Percentiles rank a stretch among this genome's conserved stretches.
These are phyloP conservation scores for Stomorhina lunata DNA, from an alignment of 2,888 invertebrate species.

Conservation along the genomic window DNA sequence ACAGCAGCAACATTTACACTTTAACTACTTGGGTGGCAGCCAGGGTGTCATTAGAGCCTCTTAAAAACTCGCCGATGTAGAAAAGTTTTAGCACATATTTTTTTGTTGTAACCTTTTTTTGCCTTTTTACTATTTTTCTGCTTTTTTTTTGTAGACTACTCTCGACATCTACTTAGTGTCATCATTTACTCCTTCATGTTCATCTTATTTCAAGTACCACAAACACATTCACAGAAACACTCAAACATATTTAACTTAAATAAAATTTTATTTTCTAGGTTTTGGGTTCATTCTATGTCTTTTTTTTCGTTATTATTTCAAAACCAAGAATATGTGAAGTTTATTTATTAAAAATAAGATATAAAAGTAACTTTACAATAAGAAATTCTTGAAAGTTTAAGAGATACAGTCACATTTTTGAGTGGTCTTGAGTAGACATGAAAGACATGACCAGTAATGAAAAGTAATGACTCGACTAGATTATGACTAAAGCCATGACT, in stretches of 20 bases:
- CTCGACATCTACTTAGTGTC: slow-evolving; percentile 64
- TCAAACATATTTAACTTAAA: not conserved
- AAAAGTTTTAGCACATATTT: slow-evolving; percentile 42
- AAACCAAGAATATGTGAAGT: slow-evolving; percentile 36
- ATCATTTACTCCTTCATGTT: slow-evolving; percentile 66
- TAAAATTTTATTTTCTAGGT: not conserved
- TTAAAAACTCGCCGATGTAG: slow-evolving; percentile 42
- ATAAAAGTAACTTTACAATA: not conserved
- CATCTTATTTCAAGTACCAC: slow-evolving; percentile 42
- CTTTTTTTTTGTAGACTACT: slow-evolving; percentile 33
- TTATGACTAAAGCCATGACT: no score
- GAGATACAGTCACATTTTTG: no score
- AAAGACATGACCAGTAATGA: no score
- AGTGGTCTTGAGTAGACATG: no score
- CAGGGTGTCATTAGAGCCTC: slow-evolving; percentile 45
- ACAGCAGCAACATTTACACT: slow-evolving; percentile 7
- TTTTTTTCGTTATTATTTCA: not conserved
- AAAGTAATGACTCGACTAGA: no score
- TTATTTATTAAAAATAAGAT: slow-evolving; percentile 19
- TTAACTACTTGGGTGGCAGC: slow-evolving; percentile 48
- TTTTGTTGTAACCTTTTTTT: slow-evolving; percentile 3
- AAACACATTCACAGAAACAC: not conserved
- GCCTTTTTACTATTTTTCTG: not conserved
- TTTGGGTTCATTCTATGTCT: slow-evolving; percentile 9
- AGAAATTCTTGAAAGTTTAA: not conserved